Conservation (phyloP, 2,888 invertebrate genomes). For the Orthosia gracilis region DNA sequence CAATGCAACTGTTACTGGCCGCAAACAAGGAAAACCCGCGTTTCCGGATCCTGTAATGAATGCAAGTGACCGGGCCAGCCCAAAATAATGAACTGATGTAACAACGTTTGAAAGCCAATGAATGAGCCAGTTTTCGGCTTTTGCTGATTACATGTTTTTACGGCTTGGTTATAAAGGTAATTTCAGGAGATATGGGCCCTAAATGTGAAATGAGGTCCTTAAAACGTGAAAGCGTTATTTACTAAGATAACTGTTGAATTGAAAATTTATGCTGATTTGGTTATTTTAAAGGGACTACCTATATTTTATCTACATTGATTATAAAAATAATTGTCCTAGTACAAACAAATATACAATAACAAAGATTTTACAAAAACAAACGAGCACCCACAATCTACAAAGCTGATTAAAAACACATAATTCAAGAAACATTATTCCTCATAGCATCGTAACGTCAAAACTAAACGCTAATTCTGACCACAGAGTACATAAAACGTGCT, state of each 20-base stretch:
- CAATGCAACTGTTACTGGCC: constrained; percentile 60
- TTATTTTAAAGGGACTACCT: background rate
- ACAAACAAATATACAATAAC: too few species aligned
- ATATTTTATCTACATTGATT: too few species aligned
- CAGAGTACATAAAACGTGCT: constrained; percentile 28
- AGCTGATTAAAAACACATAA: constrained; percentile 18
- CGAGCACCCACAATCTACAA: constrained; percentile 13
- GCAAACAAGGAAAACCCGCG: constrained; percentile 71
- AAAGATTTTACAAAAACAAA: background rate
- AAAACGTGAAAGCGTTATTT: constrained; percentile 24
- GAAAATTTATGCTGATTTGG: background rate
- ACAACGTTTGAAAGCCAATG: constrained; percentile 24
- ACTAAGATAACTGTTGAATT: background rate
- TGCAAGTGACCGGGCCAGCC: constrained; percentile 63
- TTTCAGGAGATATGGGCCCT: constrained; percentile 21
- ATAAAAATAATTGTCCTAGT: too few species aligned
- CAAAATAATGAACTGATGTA: constrained; percentile 70
- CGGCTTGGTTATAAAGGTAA: constrained; percentile 14
- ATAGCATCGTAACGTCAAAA: constrained; percentile 32
- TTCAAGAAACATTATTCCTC: constrained; percentile 21
- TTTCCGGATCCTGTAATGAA: constrained; percentile 73
- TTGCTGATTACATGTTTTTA: constrained; percentile 20
- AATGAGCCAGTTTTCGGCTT: constrained; percentile 17
- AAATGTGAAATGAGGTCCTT: constrained; percentile 12
- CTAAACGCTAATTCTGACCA: constrained; percentile 42